phyloP scores from a whole-genome alignment of 2,888 invertebrate genomes.

The Drosophila gaucha region DNA sequence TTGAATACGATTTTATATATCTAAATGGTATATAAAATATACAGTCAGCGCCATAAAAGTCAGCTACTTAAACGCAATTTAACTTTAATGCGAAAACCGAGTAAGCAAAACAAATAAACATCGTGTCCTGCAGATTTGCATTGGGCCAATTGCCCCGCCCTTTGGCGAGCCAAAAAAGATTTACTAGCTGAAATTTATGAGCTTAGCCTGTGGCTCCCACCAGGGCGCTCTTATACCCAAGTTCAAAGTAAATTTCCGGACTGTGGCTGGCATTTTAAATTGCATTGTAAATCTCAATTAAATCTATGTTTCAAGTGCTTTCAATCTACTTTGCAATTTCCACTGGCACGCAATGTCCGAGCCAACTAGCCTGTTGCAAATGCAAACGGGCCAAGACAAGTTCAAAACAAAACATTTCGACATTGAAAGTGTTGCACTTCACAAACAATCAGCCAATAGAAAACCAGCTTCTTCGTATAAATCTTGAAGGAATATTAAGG shows the following conservation, averaged over 20 bases:
- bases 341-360: conserved; percentile 35
- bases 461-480: neutral
- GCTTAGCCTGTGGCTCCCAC: conserved; percentile 31
- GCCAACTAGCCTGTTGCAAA: conserved; percentile 54
- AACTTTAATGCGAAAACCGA: conserved; percentile 56
- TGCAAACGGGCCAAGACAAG: conserved; percentile 42
- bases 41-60: conserved; percentile 66
- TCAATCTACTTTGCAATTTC: conserved; percentile 18
- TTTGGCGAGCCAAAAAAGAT: conserved; percentile 58
- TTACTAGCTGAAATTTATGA: conserved; percentile 72
- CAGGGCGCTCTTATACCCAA: conserved; percentile 24
- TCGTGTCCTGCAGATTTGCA: conserved; percentile 47
- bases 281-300: conserved; percentile 72
- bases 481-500: neutral
- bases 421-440: conserved; percentile 22
- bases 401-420: conserved; percentile 40
- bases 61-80: conserved; percentile 75
- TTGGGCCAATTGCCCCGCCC: neutral
- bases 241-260: conserved; percentile 47
- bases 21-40: conserved; percentile 4
- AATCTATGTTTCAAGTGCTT: conserved; percentile 47
- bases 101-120: conserved; percentile 56
- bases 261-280: conserved; percentile 55
- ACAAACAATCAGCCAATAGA: conserved; percentile 12
- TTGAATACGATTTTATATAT: conserved; percentile 52